These are phyloP conservation scores for Siniperca scherzeri DNA, from an alignment of 2,797 vertebrate species.

Conservation along the genomic window DNA sequence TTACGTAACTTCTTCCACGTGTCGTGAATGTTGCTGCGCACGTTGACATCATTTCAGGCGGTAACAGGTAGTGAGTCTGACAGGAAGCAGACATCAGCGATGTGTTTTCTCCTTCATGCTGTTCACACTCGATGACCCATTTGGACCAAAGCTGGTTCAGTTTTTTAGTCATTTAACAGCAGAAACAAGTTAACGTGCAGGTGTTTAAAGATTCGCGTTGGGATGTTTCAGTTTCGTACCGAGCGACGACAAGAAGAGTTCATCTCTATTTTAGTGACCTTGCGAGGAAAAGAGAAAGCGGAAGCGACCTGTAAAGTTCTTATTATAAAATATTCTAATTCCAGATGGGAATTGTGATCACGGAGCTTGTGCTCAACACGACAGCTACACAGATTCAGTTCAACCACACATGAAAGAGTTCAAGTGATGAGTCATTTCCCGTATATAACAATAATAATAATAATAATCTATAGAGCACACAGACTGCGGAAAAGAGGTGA, in stretches of 20 bases:
- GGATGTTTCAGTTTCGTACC: conserved; percentile 23
- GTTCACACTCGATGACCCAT: conserved; percentile 21
- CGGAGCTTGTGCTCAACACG: background rate
- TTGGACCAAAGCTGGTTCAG: conserved; percentile 20
- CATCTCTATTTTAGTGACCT: background rate
- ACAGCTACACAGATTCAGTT: background rate
- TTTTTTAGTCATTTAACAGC: background rate
- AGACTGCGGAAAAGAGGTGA: no score
- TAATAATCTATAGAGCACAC: no score
- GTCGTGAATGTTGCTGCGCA: background rate
- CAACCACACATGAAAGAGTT: background rate
- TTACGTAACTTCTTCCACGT: conserved; percentile 44
- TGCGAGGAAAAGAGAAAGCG: background rate
- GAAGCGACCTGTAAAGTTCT: background rate
- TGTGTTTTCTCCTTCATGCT: background rate
- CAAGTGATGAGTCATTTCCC: no score
- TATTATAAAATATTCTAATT: background rate
- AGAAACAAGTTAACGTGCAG: background rate
- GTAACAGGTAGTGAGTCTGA: conserved; percentile 7
- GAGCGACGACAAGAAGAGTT: background rate
- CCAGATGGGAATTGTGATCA: background rate
- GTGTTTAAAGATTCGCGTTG: conserved; percentile 42
- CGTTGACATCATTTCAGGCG: conserved; percentile 44
- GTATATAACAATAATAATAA: no score
- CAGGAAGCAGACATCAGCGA: conserved; percentile 34